phyloP scores from a whole-genome alignment of 2,113 vertebrate genomes.

The Megaleporinus macrocephalus region DNA sequence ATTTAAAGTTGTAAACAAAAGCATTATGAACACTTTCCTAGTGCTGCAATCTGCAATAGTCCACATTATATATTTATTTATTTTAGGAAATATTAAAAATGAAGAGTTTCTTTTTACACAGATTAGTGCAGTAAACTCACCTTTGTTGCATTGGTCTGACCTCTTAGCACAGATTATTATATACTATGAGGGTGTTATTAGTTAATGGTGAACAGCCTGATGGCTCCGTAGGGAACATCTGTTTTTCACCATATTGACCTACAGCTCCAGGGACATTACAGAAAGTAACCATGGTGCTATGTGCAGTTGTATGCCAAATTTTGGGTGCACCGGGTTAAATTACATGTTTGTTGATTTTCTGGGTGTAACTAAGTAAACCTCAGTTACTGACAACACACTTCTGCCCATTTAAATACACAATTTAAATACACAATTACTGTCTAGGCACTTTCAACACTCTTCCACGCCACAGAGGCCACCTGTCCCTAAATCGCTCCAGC shows the following conservation, averaged over 20 bases:
- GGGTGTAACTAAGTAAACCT: no score
- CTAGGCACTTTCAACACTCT: no score
- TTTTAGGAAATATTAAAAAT: neutral
- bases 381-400: no score
- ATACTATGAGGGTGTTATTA: slow-evolving; percentile 15
- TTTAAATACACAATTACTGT: no score
- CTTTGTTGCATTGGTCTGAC: neutral
- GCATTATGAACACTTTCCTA: no score
- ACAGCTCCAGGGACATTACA: neutral
- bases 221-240: neutral
- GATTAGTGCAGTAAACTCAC: neutral
- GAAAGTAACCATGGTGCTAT: neutral
- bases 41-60: no score
- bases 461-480: no score
- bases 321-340: no score
- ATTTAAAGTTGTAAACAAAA: neutral
- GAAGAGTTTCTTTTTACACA: neutral
- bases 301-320: no score
- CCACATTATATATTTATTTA: neutral
- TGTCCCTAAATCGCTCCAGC: no score
- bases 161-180: slow-evolving; percentile 11
- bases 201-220: neutral
- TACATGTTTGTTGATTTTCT: no score
- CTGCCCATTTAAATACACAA: no score
- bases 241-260: neutral